These are phyloP conservation scores for Grantiella picta DNA, from an alignment of 2,113 vertebrate species.

Conservation along the genomic window DNA sequence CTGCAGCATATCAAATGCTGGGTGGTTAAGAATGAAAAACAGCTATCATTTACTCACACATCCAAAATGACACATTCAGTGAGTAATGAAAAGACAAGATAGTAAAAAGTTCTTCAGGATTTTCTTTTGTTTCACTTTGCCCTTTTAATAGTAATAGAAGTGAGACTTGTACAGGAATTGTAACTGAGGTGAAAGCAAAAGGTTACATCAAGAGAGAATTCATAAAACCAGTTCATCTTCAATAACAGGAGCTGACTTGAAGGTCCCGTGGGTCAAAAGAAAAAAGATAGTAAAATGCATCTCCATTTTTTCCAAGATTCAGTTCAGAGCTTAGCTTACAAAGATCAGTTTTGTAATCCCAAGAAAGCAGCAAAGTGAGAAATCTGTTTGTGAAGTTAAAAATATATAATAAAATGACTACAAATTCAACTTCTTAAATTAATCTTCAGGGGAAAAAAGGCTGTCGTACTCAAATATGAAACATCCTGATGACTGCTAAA, in stretches of 20 bases:
- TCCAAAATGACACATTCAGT: neutral
- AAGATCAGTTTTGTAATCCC: slow-evolving; percentile 10
- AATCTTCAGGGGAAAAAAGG: neutral
- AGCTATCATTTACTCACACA: neutral
- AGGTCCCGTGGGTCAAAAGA: neutral
- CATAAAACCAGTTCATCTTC: neutral
- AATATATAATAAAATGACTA: neutral
- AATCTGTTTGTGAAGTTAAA: neutral
- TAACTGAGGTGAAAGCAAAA: neutral
- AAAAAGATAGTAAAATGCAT: neutral
- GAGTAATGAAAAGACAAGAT: neutral
- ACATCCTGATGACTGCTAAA: neutral
- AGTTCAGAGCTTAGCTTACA: neutral
- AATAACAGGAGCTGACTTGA: neutral
- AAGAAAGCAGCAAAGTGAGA: neutral
- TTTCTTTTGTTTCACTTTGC: neutral
- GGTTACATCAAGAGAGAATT: neutral
- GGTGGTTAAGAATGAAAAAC: neutral
- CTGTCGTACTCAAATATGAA: neutral
- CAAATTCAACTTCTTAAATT: neutral
- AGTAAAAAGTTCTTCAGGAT: neutral
- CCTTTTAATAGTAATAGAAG: neutral
- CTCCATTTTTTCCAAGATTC: neutral
- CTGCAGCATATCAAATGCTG: neutral
- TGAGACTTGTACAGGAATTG: neutral